These are phyloP conservation scores for Catagonus wagneri DNA, from an alignment of 2,113 vertebrate genomes.

Conservation along the genomic window DNA sequence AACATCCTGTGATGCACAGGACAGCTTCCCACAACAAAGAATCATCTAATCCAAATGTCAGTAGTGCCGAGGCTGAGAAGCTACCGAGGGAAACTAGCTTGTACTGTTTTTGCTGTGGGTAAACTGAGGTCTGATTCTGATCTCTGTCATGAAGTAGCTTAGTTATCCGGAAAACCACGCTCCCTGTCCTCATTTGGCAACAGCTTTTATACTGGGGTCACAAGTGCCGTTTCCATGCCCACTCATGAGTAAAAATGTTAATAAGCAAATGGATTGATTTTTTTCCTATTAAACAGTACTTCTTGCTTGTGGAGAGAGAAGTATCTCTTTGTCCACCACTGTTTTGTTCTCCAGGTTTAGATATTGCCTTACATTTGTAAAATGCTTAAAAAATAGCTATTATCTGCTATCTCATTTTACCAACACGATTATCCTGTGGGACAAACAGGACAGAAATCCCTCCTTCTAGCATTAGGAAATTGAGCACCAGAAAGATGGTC, in stretches of 20 bases:
- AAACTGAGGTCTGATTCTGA: neutral
- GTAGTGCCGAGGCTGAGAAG: neutral
- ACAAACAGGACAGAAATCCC: neutral
- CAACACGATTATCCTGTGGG: neutral
- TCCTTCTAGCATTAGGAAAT: neutral
- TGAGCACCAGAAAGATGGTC: neutral
- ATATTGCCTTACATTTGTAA: neutral
- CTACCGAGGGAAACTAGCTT: neutral
- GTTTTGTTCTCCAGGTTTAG: slow-evolving; percentile 18
- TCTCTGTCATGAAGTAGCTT: neutral
- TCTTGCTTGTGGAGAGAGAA: neutral
- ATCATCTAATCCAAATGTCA: neutral
- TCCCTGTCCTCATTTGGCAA: neutral
- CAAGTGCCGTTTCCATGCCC: neutral
- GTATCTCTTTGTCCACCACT: neutral
- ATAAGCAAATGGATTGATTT: neutral
- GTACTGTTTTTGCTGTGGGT: neutral
- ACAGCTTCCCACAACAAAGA: neutral
- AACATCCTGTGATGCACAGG: neutral
- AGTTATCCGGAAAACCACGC: neutral
- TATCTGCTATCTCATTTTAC: neutral
- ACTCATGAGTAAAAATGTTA: neutral
- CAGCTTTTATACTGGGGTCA: neutral
- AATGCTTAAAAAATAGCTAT: neutral
- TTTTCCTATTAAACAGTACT: neutral